Evolutionary conservation across 2,797 vertebrate species (phyloP).

Genomic region (Poeciliopsis paucimaculata): DNA sequence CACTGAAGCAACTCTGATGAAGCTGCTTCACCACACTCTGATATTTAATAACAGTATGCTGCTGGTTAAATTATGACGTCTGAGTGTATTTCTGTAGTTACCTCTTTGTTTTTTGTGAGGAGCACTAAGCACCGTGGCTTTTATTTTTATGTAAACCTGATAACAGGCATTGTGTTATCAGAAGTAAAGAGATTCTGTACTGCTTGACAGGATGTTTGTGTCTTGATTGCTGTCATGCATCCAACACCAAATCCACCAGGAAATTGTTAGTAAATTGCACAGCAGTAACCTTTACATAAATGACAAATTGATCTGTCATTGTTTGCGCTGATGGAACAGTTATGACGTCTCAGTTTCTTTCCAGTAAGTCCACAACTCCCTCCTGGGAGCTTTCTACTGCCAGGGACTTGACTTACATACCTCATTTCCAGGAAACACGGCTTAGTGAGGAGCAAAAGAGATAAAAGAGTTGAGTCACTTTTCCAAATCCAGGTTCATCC

Average conservation of each 20-base stretch:
- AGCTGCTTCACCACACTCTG: slow-evolving; percentile 64
- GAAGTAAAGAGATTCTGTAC: slow-evolving; percentile 56
- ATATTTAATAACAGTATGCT: slow-evolving; percentile 83
- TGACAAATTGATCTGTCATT: neutral
- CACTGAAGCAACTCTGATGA: slow-evolving; percentile 40
- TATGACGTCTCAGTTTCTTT: slow-evolving; percentile 11
- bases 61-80: slow-evolving; percentile 86
- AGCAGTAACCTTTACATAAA: neutral
- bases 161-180: slow-evolving; percentile 47
- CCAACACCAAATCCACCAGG: neutral
- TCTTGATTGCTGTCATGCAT: neutral
- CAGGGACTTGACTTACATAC: slow-evolving; percentile 58
- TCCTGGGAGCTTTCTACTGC: slow-evolving; percentile 56
- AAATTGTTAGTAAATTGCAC: slow-evolving; percentile 5
- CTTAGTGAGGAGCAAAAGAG: slow-evolving; percentile 38
- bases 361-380: slow-evolving; percentile 42
- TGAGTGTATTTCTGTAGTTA: slow-evolving; percentile 73
- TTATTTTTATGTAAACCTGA: slow-evolving; percentile 51
- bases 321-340: neutral
- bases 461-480: slow-evolving; percentile 50
- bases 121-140: slow-evolving; percentile 60
- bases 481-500: slow-evolving; percentile 52
- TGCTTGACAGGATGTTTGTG: slow-evolving; percentile 18
- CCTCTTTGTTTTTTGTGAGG: slow-evolving; percentile 30
- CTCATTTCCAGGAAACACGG: slow-evolving; percentile 67